phyloP scores from a whole-genome alignment of 2,797 vertebrate genomes.

The Diceros bicornis region DNA sequence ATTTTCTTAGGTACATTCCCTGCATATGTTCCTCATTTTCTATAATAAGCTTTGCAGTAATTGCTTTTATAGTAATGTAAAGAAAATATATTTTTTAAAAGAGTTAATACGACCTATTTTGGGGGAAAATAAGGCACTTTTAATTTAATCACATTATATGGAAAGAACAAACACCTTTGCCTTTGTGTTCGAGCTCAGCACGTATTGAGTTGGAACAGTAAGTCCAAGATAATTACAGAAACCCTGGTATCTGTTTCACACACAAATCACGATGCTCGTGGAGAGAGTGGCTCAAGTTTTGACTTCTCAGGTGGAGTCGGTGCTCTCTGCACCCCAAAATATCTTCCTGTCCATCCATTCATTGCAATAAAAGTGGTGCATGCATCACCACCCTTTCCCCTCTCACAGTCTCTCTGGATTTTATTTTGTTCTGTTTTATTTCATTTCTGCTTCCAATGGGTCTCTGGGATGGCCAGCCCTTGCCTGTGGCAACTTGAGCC shows the following conservation, averaged over 20 bases:
- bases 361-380: accelerated
- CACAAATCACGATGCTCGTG: neutral
- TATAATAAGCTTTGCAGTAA: neutral
- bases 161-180: neutral
- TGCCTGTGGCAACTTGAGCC: neutral
- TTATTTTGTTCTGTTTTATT: neutral
- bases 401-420: neutral
- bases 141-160: neutral
- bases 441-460: accelerated
- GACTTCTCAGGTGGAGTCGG: too few species aligned
- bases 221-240: neutral
- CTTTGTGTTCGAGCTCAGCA: neutral
- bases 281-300: accelerated
- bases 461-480: too few species aligned
- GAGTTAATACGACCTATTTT: neutral
- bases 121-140: neutral
- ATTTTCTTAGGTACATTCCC: neutral
- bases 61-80: neutral
- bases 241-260: neutral
- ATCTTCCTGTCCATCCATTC: accelerated
- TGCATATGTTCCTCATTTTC: neutral
- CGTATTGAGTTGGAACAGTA: accelerated
- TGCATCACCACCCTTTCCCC: neutral
- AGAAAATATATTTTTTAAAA: neutral
- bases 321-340: accelerated